Base-by-base conservation (phyloP, 2,888 invertebrate genomes). In the Gymnoscelis rufifasciata region DNA sequence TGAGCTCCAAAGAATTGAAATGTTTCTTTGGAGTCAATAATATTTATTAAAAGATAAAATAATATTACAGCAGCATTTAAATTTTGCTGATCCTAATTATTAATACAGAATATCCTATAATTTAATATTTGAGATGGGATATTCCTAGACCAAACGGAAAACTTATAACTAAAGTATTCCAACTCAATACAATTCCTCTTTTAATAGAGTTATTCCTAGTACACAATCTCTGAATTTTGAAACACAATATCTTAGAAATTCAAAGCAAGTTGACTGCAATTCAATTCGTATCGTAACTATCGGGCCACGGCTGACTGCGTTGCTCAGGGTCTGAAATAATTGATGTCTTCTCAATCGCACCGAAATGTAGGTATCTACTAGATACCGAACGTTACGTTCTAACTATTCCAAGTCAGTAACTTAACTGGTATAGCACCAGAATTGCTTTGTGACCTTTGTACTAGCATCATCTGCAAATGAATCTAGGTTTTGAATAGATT, bases 291-390 rank as follows among this genome's bases (percentile, higher is more conserved):
- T 52, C 46, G 52, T 52, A 58, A 51, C 58, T 51, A 52, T 43
- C 44, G 54, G 45, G 50, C 47, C 41, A 56, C 45, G 58, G 54
- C 47, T 54, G 62, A 53, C 59, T 64, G 60, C 59, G 51, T 57
- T 56, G 59, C 59, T 59, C 60, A 52, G 63, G 61, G 56, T 62
- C 42, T 56, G 60, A 68, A 72, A 74, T 76, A 74, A 76, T 74
- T 73, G 68, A 74, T 74, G 68, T 64, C 64, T 63, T 64, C 66
- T 66, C 62, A 59, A 60, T 55, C 59, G 63, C 51, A 62, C 52
- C 43, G 62, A 66, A 66, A 66, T 63, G 58, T 62, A 33, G 31
- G 8, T n/a, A n/a, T n/a, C n/a, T n/a, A 54, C 57, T 52, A 51
- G 57, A 52, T 56, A 51, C 49, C 49, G 23, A 50, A 49, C 49